Conservation (phyloP, 2,888 invertebrate genomes). For the Drosophila histrio region DNA sequence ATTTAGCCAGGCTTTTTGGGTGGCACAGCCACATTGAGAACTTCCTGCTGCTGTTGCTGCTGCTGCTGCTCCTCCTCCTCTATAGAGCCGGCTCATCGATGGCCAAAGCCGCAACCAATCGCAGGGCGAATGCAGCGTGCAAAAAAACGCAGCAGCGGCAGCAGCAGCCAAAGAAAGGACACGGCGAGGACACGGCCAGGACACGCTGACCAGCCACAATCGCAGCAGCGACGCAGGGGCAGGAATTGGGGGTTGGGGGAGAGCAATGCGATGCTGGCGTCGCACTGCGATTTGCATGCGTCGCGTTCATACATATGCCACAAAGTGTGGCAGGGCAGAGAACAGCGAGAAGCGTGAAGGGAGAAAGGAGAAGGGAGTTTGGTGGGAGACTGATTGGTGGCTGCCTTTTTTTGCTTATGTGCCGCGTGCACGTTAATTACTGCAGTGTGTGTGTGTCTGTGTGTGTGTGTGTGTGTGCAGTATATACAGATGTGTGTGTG, state of each 20-base stretch:
- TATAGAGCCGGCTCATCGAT: conserved; percentile 61
- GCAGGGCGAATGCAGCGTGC: conserved; percentile 73
- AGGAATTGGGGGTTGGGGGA: not conserved
- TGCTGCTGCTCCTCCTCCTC: not conserved
- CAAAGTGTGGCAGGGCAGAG: not conserved
- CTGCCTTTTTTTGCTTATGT: conserved; percentile 57
- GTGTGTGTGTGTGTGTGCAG: conserved; percentile 11
- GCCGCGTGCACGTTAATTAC: conserved; percentile 78
- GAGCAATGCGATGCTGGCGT: conserved; percentile 24
- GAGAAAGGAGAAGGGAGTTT: too few species aligned
- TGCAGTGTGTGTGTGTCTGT: conserved; percentile 38
- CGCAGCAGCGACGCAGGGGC: not conserved
- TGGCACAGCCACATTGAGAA: conserved; percentile 20
- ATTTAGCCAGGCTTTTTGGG: conserved; percentile 18
- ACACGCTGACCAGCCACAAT: conserved; percentile 68
- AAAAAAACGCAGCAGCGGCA: conserved; percentile 68
- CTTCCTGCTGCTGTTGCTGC: too few species aligned
- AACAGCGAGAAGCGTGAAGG: not conserved
- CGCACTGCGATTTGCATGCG: conserved; percentile 73
- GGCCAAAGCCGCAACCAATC: conserved; percentile 69
- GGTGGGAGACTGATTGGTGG: not conserved
- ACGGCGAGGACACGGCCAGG: conserved; percentile 49
- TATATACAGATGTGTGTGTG: conserved; percentile 2
- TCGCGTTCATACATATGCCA: conserved; percentile 41
- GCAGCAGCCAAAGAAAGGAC: conserved; percentile 45